A percentile compares a stretch with the other conserved stretches of the same genome.
Evolutionary conservation across 2,113 vertebrate genomes (phyloP).

Genomic region (Budorcas taxicolor): DNA sequence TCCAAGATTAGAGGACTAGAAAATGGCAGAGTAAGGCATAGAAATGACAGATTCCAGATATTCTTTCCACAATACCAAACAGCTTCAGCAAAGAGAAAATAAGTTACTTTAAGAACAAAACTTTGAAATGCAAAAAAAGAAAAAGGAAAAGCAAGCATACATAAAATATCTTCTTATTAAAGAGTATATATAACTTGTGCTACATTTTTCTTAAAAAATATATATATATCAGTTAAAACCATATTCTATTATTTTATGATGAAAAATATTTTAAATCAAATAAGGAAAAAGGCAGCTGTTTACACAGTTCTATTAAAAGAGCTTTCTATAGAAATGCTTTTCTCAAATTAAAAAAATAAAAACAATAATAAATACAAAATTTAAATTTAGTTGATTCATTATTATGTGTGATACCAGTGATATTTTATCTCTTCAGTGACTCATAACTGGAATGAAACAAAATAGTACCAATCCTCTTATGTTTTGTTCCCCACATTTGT

Average conservation of each 20-base stretch:
- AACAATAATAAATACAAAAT: constrained; percentile 2
- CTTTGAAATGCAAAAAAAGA: not conserved
- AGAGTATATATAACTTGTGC: not conserved
- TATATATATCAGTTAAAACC: constrained; percentile 24
- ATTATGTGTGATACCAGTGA: not conserved
- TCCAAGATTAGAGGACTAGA: not conserved
- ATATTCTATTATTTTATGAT: not conserved
- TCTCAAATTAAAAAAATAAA: not conserved
- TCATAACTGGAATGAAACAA: not conserved
- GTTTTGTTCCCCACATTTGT: not conserved
- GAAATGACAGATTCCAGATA: not conserved
- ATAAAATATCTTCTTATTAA: not conserved
- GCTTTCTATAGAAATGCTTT: constrained; percentile 37
- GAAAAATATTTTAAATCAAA: constrained; percentile 4
- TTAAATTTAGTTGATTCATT: constrained; percentile 28
- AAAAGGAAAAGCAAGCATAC: not conserved
- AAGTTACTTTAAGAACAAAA: not conserved
- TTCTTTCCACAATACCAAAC: not conserved
- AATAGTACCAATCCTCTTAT: not conserved
- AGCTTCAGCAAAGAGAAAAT: not conserved
- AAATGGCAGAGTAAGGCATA: not conserved
- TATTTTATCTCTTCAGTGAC: not conserved
- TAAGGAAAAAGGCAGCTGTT: not conserved
- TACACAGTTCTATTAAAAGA: not conserved
- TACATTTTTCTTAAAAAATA: constrained; percentile 30